phyloP scores from a whole-genome alignment of 2,797 vertebrate genomes.

The Pantherophis vulpinus region DNA sequence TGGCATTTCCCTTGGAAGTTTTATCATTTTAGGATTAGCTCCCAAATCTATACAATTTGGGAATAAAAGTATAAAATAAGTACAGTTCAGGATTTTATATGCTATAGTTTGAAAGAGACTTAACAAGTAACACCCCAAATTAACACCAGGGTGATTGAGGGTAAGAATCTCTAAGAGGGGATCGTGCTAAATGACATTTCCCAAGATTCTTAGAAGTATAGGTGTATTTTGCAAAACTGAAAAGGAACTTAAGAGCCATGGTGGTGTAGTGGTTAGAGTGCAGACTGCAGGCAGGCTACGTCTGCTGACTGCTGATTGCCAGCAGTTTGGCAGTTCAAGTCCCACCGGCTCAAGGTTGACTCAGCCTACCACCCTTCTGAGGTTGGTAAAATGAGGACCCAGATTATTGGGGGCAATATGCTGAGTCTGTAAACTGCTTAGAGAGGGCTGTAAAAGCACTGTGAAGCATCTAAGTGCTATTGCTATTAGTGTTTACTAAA shows the following conservation, averaged over 20 bases:
- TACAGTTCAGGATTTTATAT: background rate
- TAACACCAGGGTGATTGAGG: background rate
- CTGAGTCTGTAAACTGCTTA: too few relatives aligned
- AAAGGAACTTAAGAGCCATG: background rate
- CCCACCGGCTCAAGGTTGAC: too few relatives aligned
- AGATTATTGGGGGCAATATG: too few relatives aligned
- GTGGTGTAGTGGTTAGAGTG: too few relatives aligned
- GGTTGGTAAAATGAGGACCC: too few relatives aligned
- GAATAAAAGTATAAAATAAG: background rate
- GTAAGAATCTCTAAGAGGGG: background rate
- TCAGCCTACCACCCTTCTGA: too few relatives aligned
- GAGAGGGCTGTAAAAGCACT: too few relatives aligned
- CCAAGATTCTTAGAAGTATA: background rate
- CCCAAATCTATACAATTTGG: background rate
- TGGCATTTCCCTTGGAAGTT: background rate
- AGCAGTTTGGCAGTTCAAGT: too few relatives aligned
- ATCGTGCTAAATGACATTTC: background rate
- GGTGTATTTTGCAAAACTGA: background rate
- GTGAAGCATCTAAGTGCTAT: too few relatives aligned
- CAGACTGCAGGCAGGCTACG: too few relatives aligned
- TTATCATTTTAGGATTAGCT: background rate
- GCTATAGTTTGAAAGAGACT: background rate
- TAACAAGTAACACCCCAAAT: background rate
- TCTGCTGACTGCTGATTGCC: too few relatives aligned
- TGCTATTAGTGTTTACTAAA: background rate